Conservation (phyloP, 2,797 vertebrate genomes). For the Calcarius lapponicus region DNA sequence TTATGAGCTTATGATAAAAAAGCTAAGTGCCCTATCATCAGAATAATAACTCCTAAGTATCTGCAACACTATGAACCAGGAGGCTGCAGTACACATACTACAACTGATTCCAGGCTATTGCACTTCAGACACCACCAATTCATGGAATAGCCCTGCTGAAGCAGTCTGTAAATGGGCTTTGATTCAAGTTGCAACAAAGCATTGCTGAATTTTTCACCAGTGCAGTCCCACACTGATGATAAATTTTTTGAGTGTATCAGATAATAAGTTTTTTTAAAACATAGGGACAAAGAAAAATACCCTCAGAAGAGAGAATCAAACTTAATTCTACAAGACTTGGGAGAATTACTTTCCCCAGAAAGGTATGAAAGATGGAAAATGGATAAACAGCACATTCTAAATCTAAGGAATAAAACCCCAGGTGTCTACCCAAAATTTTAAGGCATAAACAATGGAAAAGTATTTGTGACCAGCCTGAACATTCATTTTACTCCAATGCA, state of each 20-base stretch:
- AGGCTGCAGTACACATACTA: neutral
- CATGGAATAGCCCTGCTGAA: neutral
- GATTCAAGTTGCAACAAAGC: neutral
- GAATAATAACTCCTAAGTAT: neutral
- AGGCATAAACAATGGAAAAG: neutral
- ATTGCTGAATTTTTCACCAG: neutral
- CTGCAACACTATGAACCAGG: neutral
- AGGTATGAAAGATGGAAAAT: neutral
- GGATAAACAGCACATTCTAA: neutral
- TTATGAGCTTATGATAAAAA: neutral
- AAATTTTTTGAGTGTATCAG: neutral
- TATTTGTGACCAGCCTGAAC: neutral
- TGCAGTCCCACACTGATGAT: neutral
- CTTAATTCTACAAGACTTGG: neutral
- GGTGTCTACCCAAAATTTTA: neutral
- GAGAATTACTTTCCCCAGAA: neutral
- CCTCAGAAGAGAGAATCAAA: neutral
- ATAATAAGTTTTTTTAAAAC: neutral
- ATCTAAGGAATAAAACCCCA: neutral
- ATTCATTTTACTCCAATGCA: slow-evolving; percentile 8
- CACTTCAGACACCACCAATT: neutral
- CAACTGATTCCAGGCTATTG: neutral
- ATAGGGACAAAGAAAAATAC: neutral
- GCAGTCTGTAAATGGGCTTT: neutral
- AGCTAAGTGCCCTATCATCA: neutral